Base-by-base conservation (phyloP, 2,797 vertebrate species). In the Peromyscus attwateri region DNA sequence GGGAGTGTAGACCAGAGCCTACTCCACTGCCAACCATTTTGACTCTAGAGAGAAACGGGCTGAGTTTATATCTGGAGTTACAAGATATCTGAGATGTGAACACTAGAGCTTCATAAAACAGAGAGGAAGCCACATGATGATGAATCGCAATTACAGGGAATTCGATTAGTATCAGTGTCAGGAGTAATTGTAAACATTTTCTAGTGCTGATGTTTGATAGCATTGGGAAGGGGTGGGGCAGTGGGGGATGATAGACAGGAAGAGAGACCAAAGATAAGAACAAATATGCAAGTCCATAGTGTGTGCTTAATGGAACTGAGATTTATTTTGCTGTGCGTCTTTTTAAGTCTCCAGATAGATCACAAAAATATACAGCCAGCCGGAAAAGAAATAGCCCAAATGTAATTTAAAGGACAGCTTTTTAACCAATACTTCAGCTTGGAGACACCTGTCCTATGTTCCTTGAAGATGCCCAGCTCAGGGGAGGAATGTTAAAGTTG, bases 321-420 rank as follows among this genome's bases (percentile, higher is more conserved):
- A 98, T 98, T 98, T 98, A 98, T 98, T 98, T 98, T 97, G 97
- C 97, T 95, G 81, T 80, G 97, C 98, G 98, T 98, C 98, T 98
- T 98, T 98, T 98, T 98, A 98, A 98, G 97, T 96, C 98, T 98
- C 98, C 92, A 97, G 98, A 98, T 98, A 98, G 98, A 98, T 97
- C 97, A 97, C 97, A 95, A 98, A 98, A 93, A 98, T 98, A 96
- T 96, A 96, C 60, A 97, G 92, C 87, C 96, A 96, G 87, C 89
- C 97, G 96, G 97, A 97, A 98, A 98, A 98, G 92, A 97, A 98
- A 98, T 97, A 97, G 96, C 97, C 71, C 49, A 97, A 97, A 98
- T 98, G 97, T 98, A 98, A 98, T 98, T 98, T 98, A 98, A 98
- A 98, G 97, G 98, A 98, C 97, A 98, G 97, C 92, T 97, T 98